Evolutionary conservation across 2,888 invertebrate species (phyloP).

Genomic region (Caenorhabditis sinica): DNA sequence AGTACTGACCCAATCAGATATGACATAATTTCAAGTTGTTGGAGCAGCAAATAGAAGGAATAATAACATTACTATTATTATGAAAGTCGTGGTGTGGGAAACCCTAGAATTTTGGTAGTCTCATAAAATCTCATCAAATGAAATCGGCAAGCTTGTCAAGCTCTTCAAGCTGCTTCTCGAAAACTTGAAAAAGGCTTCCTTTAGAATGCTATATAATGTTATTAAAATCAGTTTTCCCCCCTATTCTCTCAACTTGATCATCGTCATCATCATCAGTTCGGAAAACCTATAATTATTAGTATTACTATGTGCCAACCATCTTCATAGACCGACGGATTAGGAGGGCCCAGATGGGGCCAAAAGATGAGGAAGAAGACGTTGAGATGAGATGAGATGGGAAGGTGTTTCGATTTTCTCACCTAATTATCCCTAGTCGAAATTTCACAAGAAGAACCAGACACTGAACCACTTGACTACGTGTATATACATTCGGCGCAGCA

Average conservation of each 20-base stretch:
- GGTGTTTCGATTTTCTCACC: conserved; percentile 59
- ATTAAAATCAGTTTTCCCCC: conserved; percentile 57
- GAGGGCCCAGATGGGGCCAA: conserved; percentile 5
- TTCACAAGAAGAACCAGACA: conserved; percentile 47
- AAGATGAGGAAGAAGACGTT: conserved; percentile 32
- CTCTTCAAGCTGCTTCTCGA: too few relatives aligned
- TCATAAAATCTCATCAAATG: conserved; percentile 43
- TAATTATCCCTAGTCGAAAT: conserved; percentile 58
- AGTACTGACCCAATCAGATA: neutral
- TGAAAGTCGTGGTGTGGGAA: neutral
- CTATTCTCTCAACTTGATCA: neutral
- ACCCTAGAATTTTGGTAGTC: conserved; percentile 4
- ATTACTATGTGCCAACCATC: conserved; percentile 19
- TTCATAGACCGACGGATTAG: conserved; percentile 36
- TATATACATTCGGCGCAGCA: neutral
- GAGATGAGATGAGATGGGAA: too few relatives aligned
- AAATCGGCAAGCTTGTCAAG: conserved; percentile 31
- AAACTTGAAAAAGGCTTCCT: conserved; percentile 22
- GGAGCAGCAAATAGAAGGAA: neutral
- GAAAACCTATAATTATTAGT: conserved; percentile 52
- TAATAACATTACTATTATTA: neutral
- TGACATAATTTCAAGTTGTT: conserved; percentile 21
- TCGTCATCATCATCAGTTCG: conserved; percentile 36
- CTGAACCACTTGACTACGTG: conserved; percentile 61
- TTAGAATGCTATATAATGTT: conserved; percentile 46